A percentile compares a stretch with the other conserved stretches of the same genome.
These are phyloP conservation scores for Myiothlypis chrysogaster DNA, from an alignment of 2,797 vertebrate species.

Conservation along the genomic window DNA sequence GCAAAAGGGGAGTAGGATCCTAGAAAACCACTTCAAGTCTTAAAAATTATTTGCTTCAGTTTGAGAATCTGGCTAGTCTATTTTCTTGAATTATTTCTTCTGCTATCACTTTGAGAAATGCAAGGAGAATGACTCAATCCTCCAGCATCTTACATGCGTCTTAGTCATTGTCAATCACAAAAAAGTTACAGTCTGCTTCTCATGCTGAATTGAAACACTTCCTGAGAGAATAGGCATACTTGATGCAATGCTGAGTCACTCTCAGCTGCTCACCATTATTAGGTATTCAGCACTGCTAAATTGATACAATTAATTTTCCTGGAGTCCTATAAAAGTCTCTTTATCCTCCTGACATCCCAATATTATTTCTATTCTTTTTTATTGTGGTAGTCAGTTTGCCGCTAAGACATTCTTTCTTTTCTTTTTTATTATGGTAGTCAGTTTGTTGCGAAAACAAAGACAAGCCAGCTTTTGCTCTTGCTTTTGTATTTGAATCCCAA, in stretches of 20 bases:
- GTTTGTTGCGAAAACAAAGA: conserved; percentile 18
- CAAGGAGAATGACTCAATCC: conserved; percentile 63
- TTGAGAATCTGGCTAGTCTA: not conserved
- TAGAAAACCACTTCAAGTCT: not conserved
- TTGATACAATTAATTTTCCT: conserved; percentile 67
- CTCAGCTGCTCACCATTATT: conserved; percentile 68
- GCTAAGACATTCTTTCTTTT: conserved; percentile 25
- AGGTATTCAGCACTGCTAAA: conserved; percentile 62
- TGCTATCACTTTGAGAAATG: conserved; percentile 30
- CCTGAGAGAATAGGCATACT: conserved; percentile 51
- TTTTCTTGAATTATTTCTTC: conserved; percentile 26
- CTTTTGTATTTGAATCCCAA: not conserved
- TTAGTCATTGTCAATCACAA: conserved; percentile 68
- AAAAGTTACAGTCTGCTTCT: conserved; percentile 64
- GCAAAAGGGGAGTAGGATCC: not conserved
- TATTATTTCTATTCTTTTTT: conserved; percentile 35
- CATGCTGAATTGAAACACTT: conserved; percentile 60
- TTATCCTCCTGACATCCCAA: conserved; percentile 11
- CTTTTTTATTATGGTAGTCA: conserved; percentile 14
- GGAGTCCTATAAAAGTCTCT: conserved; percentile 41
- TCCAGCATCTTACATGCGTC: conserved; percentile 32
- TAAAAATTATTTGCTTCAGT: not conserved
- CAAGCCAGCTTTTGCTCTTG: not conserved
- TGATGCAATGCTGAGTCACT: conserved; percentile 66
- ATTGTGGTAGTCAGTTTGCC: not conserved